phyloP scores from a whole-genome alignment of 2,797 vertebrate species.

The Halcyon leucocephala region DNA sequence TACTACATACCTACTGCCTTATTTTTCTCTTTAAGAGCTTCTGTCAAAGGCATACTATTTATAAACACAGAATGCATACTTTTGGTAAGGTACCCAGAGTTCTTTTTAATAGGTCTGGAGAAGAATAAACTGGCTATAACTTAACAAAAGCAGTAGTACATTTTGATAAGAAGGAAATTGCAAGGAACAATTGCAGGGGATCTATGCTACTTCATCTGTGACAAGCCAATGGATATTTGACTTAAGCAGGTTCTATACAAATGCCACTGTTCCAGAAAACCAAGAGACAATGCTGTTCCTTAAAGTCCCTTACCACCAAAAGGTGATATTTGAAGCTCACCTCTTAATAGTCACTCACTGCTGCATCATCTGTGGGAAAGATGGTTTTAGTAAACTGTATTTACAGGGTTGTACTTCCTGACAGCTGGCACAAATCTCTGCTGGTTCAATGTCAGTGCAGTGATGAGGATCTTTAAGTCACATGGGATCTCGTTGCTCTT shows the following conservation, averaged over 20 bases:
- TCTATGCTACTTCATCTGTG: background rate
- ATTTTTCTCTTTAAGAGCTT: background rate
- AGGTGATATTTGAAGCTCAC: background rate
- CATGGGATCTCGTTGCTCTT: background rate
- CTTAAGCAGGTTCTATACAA: background rate
- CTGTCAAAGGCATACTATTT: background rate
- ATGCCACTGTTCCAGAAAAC: background rate
- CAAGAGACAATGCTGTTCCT: background rate
- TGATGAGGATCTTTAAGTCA: conserved; percentile 14
- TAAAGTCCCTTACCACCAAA: background rate
- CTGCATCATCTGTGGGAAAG: background rate
- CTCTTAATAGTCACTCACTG: background rate
- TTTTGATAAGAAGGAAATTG: background rate
- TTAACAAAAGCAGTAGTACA: background rate
- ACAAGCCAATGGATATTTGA: background rate
- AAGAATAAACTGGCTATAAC: background rate
- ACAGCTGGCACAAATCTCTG: background rate
- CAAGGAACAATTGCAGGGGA: background rate
- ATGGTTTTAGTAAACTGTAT: background rate
- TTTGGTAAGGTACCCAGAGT: background rate
- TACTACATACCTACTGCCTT: background rate
- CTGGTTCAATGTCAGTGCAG: background rate
- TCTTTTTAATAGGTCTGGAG: background rate
- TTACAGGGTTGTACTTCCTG: background rate
- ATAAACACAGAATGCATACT: background rate